Base-by-base conservation (phyloP, 1,140 invertebrate genomes). In the Pseudobourletiella spinata region DNA sequence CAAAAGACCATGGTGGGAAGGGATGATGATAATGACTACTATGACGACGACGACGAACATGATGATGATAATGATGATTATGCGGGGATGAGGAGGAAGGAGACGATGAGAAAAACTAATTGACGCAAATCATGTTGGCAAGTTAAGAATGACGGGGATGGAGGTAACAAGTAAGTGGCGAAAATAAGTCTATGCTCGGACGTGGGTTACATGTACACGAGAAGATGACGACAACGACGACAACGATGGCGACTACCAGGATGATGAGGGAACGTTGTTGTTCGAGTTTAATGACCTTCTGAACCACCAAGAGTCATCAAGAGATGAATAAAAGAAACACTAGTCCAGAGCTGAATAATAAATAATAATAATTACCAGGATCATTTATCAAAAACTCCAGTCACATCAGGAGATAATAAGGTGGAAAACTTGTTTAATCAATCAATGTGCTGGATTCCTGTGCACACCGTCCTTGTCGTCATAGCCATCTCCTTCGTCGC, bases 361-460 rank as follows among this genome's bases (percentile, higher is more conserved):
- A 58, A 58, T 58, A 58, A 58, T 58, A 58, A 58, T 58, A 58
- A 58, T 58, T 58, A 58, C 56, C 22, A 43, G 56, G 42, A 58
- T 58, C 56, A 58, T 58, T 58, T 58, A 58, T 58, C 56, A 58
- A 58, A 58, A 46, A 58, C 56, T 58, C 56, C 3, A 58, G 56
- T 42, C 56, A 44, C 56, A 42, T 58, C 56, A 58, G 22, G 35
- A n/a, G n/a, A 44, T 58, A 42, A 46, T 58, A 58, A 58, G 56
- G 42, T 32, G 44, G 56, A 58, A 58, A 58, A 58, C 56, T 58
- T 43, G 56, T 58, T 58, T 58, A 58, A 58, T 58, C 56, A 44
- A 58, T 58, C 56, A 58, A 58, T 24, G 56, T n/a, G n/a, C 52
- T 4, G 54, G 39, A 57, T 57, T 39, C 51, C 24, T 54, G 6